phyloP scores from a whole-genome alignment of 2,888 invertebrate species.

The Sesamia inferens region DNA sequence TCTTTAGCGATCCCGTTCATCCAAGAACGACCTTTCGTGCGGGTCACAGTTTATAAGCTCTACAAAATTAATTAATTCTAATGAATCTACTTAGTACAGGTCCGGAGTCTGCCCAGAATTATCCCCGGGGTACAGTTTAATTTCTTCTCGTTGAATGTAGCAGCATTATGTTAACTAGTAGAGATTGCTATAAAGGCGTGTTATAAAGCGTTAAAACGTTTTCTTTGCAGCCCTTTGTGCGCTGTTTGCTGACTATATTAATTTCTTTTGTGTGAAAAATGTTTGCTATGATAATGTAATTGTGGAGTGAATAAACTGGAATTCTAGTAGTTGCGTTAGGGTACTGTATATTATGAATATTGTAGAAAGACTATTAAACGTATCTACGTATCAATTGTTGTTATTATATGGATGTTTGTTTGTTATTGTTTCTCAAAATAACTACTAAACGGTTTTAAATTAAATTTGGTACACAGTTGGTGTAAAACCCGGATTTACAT shows the following conservation, averaged over 20 bases:
- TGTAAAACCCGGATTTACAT: no score
- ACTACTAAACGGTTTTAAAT: no score
- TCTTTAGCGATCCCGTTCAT: conserved; percentile 15
- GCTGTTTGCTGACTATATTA: conserved; percentile 60
- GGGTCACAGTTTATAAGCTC: conserved; percentile 65
- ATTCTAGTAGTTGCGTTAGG: conserved; percentile 4
- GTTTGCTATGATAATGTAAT: conserved; percentile 25
- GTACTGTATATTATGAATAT: background rate
- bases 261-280: conserved; percentile 55
- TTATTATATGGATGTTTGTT: no score
- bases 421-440: no score
- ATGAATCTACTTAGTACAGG: conserved; percentile 71
- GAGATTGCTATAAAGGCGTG: conserved; percentile 62
- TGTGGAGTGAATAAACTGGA: conserved; percentile 14
- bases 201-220: conserved; percentile 59
- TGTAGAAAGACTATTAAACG: background rate
- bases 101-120: conserved; percentile 58
- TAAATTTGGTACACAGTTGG: no score
- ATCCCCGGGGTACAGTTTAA: conserved; percentile 72
- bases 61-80: conserved; percentile 77
- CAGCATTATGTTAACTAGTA: conserved; percentile 68
- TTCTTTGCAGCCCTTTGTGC: conserved; percentile 54
- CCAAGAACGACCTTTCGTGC: conserved; percentile 47
- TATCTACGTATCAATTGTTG: background rate
- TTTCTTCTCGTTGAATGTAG: conserved; percentile 73